Conservation (phyloP, 1,140 invertebrate genomes). For the Drosophila micromelanica region DNA sequence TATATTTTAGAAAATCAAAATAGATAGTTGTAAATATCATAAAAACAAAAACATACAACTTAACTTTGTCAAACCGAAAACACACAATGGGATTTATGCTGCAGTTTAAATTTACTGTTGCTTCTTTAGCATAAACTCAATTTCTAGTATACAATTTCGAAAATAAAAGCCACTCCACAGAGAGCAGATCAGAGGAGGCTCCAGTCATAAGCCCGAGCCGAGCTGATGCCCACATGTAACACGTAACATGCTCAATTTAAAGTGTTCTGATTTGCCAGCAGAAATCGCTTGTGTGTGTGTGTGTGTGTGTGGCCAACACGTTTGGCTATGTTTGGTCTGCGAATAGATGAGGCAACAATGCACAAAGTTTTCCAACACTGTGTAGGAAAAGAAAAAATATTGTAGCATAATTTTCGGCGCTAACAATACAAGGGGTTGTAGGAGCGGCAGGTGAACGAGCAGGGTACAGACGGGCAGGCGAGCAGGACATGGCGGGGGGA, state of each 20-base stretch:
- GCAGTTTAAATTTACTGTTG: background rate
- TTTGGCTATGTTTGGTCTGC: constrained; percentile 72
- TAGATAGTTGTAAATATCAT: background rate
- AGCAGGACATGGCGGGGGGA: constrained; percentile 15
- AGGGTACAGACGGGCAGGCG: background rate
- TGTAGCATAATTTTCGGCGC: constrained; percentile 82
- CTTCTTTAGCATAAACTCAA: background rate
- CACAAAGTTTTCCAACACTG: constrained; percentile 40
- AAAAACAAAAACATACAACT: background rate
- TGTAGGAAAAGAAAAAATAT: constrained; percentile 65
- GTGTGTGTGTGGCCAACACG: constrained; percentile 52
- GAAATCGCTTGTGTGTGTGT: constrained; percentile 21
- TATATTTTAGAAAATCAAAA: no score
- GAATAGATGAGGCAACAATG: constrained; percentile 73
- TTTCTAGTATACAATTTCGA: background rate
- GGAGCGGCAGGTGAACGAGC: background rate
- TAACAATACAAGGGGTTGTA: constrained; percentile 60
- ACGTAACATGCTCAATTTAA: constrained; percentile 75
- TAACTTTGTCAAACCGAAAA: background rate
- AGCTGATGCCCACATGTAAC: constrained; percentile 47
- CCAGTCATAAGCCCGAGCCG: constrained; percentile 44
- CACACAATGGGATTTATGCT: constrained; percentile 4
- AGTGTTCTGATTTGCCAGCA: constrained; percentile 67
- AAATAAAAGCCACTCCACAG: constrained; percentile 6
- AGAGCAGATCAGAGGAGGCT: constrained; percentile 13